Percentiles rank a stretch among this genome's conserved stretches.
Evolutionary conservation across 1,140 invertebrate genomes (phyloP).

Genomic region (Zaprionus ornatus): DNA sequence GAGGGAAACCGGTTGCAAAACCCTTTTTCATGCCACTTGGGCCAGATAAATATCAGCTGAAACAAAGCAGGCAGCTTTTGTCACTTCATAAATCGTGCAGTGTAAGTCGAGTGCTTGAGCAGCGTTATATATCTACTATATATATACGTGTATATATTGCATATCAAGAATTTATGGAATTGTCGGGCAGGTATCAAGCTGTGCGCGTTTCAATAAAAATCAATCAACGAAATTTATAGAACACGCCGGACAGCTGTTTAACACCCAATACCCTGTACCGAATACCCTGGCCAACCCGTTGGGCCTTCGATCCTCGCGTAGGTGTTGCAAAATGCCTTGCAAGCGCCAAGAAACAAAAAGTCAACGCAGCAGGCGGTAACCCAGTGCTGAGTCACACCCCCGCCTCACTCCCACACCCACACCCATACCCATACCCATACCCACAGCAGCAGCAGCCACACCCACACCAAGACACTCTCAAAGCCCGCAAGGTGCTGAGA

Average conservation of each 20-base stretch:
- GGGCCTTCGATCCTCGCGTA: conserved; percentile 34
- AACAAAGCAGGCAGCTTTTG: conserved; percentile 46
- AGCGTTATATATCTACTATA: neutral
- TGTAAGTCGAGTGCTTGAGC: conserved; percentile 36
- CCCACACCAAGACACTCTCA: neutral
- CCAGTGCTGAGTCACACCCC: conserved; percentile 53
- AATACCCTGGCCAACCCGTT: neutral
- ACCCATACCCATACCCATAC: neutral
- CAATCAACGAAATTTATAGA: conserved; percentile 78
- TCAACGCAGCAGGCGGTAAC: conserved; percentile 53
- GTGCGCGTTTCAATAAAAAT: conserved; percentile 78
- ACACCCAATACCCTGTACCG: conserved; percentile 37
- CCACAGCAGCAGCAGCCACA: neutral
- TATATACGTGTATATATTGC: neutral
- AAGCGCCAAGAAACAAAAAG: conserved; percentile 63
- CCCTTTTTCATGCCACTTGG: conserved; percentile 20
- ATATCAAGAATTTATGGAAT: conserved; percentile 62
- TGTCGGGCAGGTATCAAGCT: conserved; percentile 71
- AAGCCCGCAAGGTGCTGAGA: conserved; percentile 8
- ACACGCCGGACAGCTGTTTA: conserved; percentile 65
- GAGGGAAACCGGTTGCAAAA: conserved; percentile 16
- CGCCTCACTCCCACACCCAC: neutral
- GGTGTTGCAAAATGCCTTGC: conserved; percentile 73
- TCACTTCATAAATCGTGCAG: conserved; percentile 71
- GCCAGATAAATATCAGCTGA: conserved; percentile 20